These are phyloP conservation scores for Gambusia yucatana DNA, from an alignment of 2,797 vertebrate genomes.

Conservation along the genomic window DNA sequence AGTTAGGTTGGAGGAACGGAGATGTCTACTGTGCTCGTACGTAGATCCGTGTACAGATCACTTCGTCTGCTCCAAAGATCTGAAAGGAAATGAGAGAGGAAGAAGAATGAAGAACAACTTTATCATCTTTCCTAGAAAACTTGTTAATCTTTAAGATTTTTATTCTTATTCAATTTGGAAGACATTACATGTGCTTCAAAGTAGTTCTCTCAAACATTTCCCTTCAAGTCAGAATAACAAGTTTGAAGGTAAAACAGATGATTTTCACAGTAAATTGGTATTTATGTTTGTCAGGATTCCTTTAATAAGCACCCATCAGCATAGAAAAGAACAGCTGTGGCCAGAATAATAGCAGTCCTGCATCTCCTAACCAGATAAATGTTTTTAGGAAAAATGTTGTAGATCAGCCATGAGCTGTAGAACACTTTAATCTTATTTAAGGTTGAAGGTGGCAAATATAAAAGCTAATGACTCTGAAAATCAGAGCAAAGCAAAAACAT, in stretches of 20 bases:
- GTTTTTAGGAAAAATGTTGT: neutral
- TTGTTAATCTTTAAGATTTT: neutral
- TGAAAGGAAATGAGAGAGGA: constrained; percentile 68
- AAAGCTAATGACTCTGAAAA: neutral
- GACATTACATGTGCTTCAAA: neutral
- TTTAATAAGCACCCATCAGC: neutral
- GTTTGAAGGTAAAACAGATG: neutral
- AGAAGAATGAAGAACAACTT: neutral
- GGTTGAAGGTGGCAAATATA: neutral
- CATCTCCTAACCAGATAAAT: neutral
- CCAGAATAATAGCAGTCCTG: neutral
- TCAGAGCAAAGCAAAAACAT: neutral
- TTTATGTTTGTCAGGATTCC: neutral
- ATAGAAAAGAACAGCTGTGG: neutral
- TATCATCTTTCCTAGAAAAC: neutral
- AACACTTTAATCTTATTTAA: neutral
- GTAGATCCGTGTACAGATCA: constrained; percentile 94
- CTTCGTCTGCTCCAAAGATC: constrained; percentile 94
- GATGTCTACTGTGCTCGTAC: constrained; percentile 81
- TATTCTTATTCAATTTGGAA: neutral
- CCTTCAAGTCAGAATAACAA: neutral
- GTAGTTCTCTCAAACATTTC: neutral
- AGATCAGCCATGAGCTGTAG: neutral
- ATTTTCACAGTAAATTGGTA: neutral
- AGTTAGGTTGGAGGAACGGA: neutral